Evolutionary conservation across 2,113 vertebrate genomes (phyloP), one percentile per base, ranked within the genome.

Genomic region (Probosciger aterrimus): DNA sequence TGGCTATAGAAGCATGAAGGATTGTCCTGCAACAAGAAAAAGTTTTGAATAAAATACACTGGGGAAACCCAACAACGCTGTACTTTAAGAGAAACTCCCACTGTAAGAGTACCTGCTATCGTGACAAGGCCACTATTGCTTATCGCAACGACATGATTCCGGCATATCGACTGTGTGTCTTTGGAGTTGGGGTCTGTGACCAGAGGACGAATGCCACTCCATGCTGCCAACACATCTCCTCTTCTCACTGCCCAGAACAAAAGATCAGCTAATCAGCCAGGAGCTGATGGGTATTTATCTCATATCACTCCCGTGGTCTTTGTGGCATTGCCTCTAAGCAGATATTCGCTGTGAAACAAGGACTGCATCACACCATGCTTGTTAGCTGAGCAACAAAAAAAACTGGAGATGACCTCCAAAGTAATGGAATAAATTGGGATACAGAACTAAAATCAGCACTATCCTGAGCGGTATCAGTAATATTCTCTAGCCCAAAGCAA

Each of bases 201-300:
- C 95, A 99, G 98, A 4, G 99, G 99, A 27, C 99, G 99, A 86
- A 99, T 99, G 39, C 99, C 99, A 9, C 99, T 99, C 99, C 99
- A 99, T 0, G 99, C 99, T 47, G 99, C 99, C 96, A 99, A 71
- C 62, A 99, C 99, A 2, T 99, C 99, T 67, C 99, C 99, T 97
- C 99, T 98, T 84, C 99, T 99, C 95, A 99, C 99, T 99, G 96
- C 59, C 23, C 41, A 7, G 73, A 84, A 90, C 41, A 82, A 93
- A 35, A n/a, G 33, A 68, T 5, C 15, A 80, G 81, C 25, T 81
- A 70, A 70, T 88, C 76, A 91, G 68, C 60, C 43, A 39, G 28
- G 63, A 71, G 67, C 43, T 4, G 23, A 14, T 28, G 19, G 27
- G 4, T 5, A 19, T 60, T 68, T 19, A 11, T 3, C 7, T 44